Base-by-base conservation (phyloP, 2,888 invertebrate genomes). In the Neoaliturus tenellus region DNA sequence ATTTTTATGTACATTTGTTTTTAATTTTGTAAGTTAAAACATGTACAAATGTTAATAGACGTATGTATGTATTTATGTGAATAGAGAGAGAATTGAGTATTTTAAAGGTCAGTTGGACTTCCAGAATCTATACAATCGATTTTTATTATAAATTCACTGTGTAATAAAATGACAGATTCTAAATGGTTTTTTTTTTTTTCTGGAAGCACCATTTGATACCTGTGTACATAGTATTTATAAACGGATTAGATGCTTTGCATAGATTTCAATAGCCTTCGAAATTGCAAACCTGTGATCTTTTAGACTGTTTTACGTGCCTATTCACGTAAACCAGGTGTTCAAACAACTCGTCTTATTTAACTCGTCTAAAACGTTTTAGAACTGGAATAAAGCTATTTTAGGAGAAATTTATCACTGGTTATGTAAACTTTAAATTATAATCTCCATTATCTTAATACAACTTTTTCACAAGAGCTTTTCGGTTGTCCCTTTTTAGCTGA, bases 1-100 rank as follows among this genome's bases (percentile, higher is more conserved):
- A 84, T 81, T 84, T 84, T 84, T 81, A 51, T 84, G 84, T 84
- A 84, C 81, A 75, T 84, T 81, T 71, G 84, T 84, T 81, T 84
- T 80, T 62, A 75, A 44, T 81, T 81, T 81, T 81, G 55, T 84
- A 84, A 84, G 73, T 71, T 51, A 1, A 44, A 41, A 17, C 17
- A 14, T 82, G 82, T 71, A 82, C 39, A 82, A 71, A 82, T 81
- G 69, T 81, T 80, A 31, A 69, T 71, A 62, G 28, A 14, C 33
- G 82, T 39, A 25, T 73, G 73, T 23, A 39, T 82, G 55, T 82
- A 82, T 71, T 73, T 82, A 73, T 55, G 35, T 82, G 25, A 71
- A 51, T 82, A 82, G 44, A 78, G 51, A 78, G 55, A 75, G 48
- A 48, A 48, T 33, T 3, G 20, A 33, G 35, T 48, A 28, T 75